These are phyloP conservation scores for Otocyon megalotis DNA, from an alignment of 2,113 vertebrate genomes.

Conservation along the genomic window DNA sequence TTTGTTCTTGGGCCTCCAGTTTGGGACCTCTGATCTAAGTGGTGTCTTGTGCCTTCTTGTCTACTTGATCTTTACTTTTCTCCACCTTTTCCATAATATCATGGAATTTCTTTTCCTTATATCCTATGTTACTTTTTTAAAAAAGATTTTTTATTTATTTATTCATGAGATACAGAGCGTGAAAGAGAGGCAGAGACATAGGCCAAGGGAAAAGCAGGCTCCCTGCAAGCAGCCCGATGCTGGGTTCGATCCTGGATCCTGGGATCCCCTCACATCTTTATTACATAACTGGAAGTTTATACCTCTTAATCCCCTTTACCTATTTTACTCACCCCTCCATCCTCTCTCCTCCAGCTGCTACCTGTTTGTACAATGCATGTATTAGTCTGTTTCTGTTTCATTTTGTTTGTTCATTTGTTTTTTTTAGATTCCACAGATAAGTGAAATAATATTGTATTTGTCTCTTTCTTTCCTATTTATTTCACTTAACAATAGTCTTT, in stretches of 20 bases:
- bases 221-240: too few species aligned
- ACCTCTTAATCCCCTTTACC: neutral
- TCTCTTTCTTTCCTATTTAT: too few species aligned
- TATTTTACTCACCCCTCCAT: neutral
- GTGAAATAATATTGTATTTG: too few species aligned
- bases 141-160: too few species aligned
- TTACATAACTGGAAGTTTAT: neutral
- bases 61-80: neutral
- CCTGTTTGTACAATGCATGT: neutral
- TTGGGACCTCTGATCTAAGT: neutral
- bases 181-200: too few species aligned
- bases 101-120: neutral
- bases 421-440: too few species aligned
- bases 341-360: neutral
- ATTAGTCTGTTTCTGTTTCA: neutral
- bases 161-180: too few species aligned
- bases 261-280: neutral
- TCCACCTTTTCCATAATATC: neutral
- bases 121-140: neutral
- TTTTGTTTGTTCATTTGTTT: neutral
- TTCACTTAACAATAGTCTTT: too few species aligned
- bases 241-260: too few species aligned
- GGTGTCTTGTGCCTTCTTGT: neutral
- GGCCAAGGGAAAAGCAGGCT: too few species aligned
- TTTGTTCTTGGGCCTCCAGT: neutral